phyloP scores from a whole-genome alignment of 2,888 invertebrate genomes.

The Hydrotaea cyrtoneurina region DNA sequence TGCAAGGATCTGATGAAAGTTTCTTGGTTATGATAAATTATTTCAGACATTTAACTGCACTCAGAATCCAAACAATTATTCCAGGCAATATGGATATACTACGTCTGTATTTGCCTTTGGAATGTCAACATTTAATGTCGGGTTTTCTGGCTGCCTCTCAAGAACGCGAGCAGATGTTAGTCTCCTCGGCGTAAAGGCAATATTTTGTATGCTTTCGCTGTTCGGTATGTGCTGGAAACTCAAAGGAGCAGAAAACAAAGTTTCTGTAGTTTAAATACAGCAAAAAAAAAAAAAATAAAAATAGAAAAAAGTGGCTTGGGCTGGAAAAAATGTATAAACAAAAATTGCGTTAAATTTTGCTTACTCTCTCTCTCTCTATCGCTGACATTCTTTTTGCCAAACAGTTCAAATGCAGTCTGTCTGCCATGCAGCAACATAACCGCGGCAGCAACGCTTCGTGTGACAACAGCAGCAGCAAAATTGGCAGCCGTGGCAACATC shows the following conservation, averaged over 20 bases:
- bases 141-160: slow-evolving; percentile 30
- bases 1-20: neutral
- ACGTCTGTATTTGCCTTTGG: slow-evolving; percentile 55
- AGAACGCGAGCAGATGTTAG: slow-evolving; percentile 29
- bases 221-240: no score
- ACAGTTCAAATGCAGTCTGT: neutral
- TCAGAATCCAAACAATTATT: neutral
- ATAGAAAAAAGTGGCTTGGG: no score
- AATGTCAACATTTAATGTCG: slow-evolving; percentile 56
- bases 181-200: no score
- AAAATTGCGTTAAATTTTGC: slow-evolving; percentile 57
- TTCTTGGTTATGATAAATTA: slow-evolving; percentile 48
- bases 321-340: neutral
- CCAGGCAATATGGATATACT: neutral
- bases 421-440: neutral
- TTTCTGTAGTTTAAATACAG: no score
- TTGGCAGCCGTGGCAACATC: slow-evolving; percentile 22
- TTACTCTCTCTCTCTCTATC: neutral
- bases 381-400: neutral
- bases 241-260: no score
- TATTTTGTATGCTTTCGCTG: no score
- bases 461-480: neutral
- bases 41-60: slow-evolving; percentile 49
- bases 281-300: no score
- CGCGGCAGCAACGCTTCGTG: neutral